Percentiles rank a stretch among this genome's conserved stretches.
Conservation (phyloP, 2,888 invertebrate species). For the Halictus quadricinctus region DNA sequence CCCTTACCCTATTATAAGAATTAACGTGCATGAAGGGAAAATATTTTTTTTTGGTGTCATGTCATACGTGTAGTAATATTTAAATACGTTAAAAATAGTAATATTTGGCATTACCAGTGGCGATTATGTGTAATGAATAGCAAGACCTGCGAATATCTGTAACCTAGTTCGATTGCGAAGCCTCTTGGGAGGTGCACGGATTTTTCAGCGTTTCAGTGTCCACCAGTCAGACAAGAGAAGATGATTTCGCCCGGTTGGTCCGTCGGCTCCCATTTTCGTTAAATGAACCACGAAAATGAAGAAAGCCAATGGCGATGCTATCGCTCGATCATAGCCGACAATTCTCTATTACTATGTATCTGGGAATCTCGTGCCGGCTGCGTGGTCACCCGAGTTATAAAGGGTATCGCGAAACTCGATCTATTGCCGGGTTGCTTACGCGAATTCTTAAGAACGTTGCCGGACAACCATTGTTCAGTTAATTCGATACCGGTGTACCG, state of each 20-base stretch:
- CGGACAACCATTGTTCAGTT: conserved; percentile 54
- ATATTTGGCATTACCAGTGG: neutral
- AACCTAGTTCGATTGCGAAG: neutral
- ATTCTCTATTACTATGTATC: conserved; percentile 83
- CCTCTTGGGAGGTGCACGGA: neutral
- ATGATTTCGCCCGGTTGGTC: neutral
- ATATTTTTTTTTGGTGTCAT: too few species aligned
- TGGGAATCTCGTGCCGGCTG: conserved; percentile 76
- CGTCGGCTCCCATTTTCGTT: conserved; percentile 69
- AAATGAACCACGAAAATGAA: conserved; percentile 79
- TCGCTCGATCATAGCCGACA: conserved; percentile 81
- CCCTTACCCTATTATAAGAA: too few species aligned
- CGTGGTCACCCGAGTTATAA: conserved; percentile 76
- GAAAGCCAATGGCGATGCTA: conserved; percentile 68
- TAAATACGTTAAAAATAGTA: neutral
- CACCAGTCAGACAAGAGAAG: conserved; percentile 9
- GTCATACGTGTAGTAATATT: too few species aligned
- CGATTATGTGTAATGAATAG: neutral
- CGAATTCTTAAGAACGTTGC: conserved; percentile 58
- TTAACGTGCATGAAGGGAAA: too few species aligned
- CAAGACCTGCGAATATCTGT: neutral
- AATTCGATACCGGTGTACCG: conserved; percentile 62
- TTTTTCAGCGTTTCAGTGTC: conserved; percentile 23
- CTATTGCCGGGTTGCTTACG: conserved; percentile 75
- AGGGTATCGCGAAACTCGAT: conserved; percentile 75